phyloP scores from a whole-genome alignment of 2,888 invertebrate species.

The Sussaba pulchella region DNA sequence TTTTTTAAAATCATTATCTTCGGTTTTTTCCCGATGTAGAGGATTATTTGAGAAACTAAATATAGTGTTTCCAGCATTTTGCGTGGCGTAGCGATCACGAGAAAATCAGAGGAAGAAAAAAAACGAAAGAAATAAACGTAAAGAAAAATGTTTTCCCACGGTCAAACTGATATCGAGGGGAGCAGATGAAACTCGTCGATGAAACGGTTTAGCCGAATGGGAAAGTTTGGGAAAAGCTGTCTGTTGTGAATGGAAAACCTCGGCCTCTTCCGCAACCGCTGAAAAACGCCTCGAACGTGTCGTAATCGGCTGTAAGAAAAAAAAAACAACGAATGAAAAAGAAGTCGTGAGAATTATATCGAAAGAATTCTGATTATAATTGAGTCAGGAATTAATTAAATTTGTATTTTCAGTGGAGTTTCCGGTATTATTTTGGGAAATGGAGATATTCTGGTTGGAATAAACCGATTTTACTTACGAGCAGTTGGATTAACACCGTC shows the following conservation, averaged over 20 bases:
- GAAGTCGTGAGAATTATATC: too few species aligned
- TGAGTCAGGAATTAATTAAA: constrained; percentile 50
- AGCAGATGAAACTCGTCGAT: constrained; percentile 39
- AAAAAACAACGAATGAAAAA: constrained; percentile 16
- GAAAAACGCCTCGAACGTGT: constrained; percentile 95
- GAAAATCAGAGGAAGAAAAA: not conserved
- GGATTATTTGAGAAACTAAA: constrained; percentile 4
- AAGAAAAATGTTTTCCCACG: not conserved
- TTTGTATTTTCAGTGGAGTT: too few species aligned
- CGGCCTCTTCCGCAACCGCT: constrained; percentile 86
- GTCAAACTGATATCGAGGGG: constrained; percentile 35
- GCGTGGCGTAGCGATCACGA: not conserved
- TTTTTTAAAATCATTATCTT: too few species aligned
- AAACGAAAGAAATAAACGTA: constrained; percentile 16
- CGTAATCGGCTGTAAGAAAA: constrained; percentile 88
- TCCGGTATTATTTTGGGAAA: too few species aligned
- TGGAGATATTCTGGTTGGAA: too few species aligned
- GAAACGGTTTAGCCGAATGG: too few species aligned
- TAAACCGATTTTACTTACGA: constrained; percentile 83
- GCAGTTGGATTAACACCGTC: constrained; percentile 77
- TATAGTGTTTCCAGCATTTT: not conserved
- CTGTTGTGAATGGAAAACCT: constrained; percentile 86
- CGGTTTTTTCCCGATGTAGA: constrained; percentile 7
- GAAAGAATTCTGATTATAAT: not conserved
- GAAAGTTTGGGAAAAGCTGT: constrained; percentile 87